Base-by-base conservation (phyloP, 2,888 invertebrate species). In the Syrphus vitripennis region DNA sequence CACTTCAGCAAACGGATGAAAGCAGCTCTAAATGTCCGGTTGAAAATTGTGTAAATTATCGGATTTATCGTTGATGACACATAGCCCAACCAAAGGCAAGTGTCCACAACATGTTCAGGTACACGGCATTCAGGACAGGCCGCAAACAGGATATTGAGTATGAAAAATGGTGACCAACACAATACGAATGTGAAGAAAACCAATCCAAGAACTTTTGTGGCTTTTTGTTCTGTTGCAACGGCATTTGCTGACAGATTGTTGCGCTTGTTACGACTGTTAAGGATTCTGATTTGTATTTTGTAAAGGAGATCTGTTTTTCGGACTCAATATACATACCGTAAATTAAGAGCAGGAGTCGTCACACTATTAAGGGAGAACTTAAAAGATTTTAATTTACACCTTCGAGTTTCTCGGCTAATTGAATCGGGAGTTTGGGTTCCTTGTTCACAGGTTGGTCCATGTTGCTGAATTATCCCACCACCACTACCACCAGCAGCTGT, bases 161-260 rank as follows among this genome's bases (percentile, higher is more conserved):
- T 94, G 93, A 98, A 98, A 92, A 98, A 98, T 2, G 98, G 98
- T 21, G 97, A 95, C 98, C 98, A 98, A 91, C 98, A 98, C 10
- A 98, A 93, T 69, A 98, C 97, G 92, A 98, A 98, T 0, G 97
- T 97, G 93, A 97, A 97, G 93, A 98, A 98, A 0, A 98, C 98
- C 50, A 98, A 93, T 0, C 98, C 98, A 6, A 98, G 93, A 0
- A 92, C 92, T 93, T 98, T 98, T 74, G 98, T 97, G 1, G 98
- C 98, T 91, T 98, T 98, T 92, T 98, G 98, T 92, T 99, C 98
- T 34, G 96, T 96, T n/a, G 96, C 96, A 2, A 97, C 97, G 0
- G 96, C 96, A 90, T 96, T 96, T 10, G 96, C 96, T 1, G 96
- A 95, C 87, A 96, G 91, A 3, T 95, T 95, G 88, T 95, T 94